These are phyloP conservation scores for Chrysomallon squamiferum DNA, from an alignment of 1,140 invertebrate genomes.

Conservation along the genomic window DNA sequence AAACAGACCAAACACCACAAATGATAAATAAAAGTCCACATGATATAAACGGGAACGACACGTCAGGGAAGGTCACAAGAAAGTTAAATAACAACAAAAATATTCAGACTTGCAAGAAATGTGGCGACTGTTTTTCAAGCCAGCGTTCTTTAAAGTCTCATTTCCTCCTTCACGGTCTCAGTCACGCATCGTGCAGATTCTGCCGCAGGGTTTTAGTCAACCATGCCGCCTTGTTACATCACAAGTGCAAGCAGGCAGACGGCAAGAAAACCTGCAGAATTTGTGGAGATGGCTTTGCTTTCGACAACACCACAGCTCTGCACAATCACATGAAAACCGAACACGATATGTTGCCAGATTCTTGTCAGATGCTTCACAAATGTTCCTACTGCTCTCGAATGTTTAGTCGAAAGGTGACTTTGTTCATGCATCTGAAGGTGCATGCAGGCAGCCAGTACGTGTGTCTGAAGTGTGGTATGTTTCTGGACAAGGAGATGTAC, in stretches of 20 bases:
- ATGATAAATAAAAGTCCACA: too few relatives aligned
- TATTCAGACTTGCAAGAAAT: too few relatives aligned
- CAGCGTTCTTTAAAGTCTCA: background rate
- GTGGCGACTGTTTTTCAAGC: too few relatives aligned
- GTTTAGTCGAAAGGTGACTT: constrained; percentile 28
- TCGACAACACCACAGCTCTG: background rate
- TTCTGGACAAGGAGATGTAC: constrained; percentile 32
- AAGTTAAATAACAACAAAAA: too few relatives aligned
- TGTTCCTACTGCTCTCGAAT: constrained; percentile 32
- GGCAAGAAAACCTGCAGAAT: constrained; percentile 12
- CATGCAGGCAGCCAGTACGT: constrained; percentile 43
- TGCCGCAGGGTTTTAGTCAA: background rate
- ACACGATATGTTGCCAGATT: background rate
- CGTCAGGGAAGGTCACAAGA: too few relatives aligned
- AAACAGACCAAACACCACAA: too few relatives aligned
- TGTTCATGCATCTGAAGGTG: constrained; percentile 39
- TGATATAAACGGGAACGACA: too few relatives aligned
- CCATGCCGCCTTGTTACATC: constrained; percentile 12
- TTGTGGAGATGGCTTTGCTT: constrained; percentile 18
- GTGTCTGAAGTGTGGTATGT: constrained; percentile 47
- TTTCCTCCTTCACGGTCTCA: background rate
- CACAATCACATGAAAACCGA: constrained; percentile 9
- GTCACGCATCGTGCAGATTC: background rate
- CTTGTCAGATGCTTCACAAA: constrained; percentile 1
- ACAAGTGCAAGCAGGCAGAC: constrained; percentile 11